phyloP scores from a whole-genome alignment of 2,113 vertebrate genomes.

The Helogale parvula region DNA sequence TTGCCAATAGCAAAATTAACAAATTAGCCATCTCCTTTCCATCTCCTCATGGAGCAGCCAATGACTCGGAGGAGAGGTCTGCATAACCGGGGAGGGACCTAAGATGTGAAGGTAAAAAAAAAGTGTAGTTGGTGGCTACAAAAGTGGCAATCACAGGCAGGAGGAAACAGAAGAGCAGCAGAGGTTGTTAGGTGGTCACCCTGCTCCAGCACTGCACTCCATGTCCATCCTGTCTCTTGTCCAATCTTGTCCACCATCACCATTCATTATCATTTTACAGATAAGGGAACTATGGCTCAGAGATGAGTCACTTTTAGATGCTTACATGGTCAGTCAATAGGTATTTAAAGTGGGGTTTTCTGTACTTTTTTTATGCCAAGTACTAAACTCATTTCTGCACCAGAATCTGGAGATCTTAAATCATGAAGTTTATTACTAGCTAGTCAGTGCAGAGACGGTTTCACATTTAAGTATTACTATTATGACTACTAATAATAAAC shows the following conservation, averaged over 20 bases:
- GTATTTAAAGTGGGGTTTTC: background rate
- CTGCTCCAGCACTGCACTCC: background rate
- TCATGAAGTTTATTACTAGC: background rate
- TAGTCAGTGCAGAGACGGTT: background rate
- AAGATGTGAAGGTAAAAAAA: background rate
- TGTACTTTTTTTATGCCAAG: background rate
- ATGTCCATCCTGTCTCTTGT: background rate
- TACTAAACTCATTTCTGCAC: background rate
- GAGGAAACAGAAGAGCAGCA: background rate
- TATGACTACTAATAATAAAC: background rate
- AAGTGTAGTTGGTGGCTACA: background rate
- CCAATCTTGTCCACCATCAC: too few species aligned
- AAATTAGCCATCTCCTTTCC: background rate
- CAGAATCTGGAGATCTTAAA: background rate
- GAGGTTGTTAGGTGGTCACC: background rate
- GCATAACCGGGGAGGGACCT: background rate
- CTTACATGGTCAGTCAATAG: background rate
- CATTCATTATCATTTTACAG: background rate
- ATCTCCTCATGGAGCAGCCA: background rate
- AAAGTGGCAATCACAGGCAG: background rate
- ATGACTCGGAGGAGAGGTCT: background rate
- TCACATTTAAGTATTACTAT: background rate
- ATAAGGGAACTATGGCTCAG: background rate
- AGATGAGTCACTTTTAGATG: background rate
- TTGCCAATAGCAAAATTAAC: background rate